Conservation (phyloP, 2,888 invertebrate genomes). For the Ennomos erosarius region DNA sequence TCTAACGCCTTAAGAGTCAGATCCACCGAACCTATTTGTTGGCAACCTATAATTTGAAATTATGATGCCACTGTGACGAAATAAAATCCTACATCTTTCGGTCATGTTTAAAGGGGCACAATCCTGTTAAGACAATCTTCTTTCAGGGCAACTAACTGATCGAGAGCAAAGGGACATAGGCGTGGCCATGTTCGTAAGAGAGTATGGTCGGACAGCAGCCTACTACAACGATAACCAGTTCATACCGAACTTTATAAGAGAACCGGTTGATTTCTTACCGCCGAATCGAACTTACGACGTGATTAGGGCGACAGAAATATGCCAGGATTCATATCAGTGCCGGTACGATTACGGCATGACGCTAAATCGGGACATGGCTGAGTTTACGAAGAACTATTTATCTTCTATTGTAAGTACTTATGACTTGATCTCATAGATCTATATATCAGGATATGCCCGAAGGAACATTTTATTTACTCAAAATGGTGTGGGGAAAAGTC, state of each 20-base stretch:
- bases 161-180: slow-evolving; percentile 90
- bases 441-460: no score
- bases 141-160: slow-evolving; percentile 91
- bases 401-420: slow-evolving; percentile 73
- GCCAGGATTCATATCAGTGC: slow-evolving; percentile 94
- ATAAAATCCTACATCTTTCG: no score
- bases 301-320: slow-evolving; percentile 87
- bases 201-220: slow-evolving; percentile 92
- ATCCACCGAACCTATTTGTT: no score
- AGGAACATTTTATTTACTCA: no score
- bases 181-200: slow-evolving; percentile 90
- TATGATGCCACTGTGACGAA: no score
- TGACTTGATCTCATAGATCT: no score
- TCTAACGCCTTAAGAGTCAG: no score
- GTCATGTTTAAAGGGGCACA: no score
- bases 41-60: no score
- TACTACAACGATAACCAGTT: slow-evolving; percentile 93
- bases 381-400: slow-evolving; percentile 94
- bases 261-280: slow-evolving; percentile 90
- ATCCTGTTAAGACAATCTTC: neutral
- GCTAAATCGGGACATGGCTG: slow-evolving; percentile 93
- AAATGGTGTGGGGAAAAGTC: no score
- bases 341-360: slow-evolving; percentile 95
- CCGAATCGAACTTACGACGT: slow-evolving; percentile 88
- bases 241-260: slow-evolving; percentile 89